phyloP scores from a whole-genome alignment of 2,113 vertebrate species.

The Arvicanthis niloticus region DNA sequence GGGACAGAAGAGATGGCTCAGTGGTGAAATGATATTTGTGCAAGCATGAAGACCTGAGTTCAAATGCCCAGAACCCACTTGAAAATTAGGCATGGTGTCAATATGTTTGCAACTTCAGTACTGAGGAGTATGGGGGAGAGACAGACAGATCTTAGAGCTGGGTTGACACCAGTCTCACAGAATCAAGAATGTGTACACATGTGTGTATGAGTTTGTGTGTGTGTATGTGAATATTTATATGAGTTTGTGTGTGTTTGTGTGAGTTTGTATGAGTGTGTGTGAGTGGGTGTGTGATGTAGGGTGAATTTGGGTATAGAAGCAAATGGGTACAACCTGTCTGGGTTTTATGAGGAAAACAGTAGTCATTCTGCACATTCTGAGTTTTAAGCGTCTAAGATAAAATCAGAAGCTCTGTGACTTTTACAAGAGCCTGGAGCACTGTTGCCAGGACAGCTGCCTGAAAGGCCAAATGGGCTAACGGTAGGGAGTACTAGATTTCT shows the following conservation, averaged over 20 bases:
- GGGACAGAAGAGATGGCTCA: neutral
- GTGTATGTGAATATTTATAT: neutral
- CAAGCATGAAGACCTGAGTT: neutral
- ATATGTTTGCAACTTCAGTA: neutral
- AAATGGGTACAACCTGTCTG: neutral
- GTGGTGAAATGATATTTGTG: neutral
- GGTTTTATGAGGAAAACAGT: neutral
- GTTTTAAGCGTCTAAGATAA: neutral
- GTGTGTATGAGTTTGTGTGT: neutral
- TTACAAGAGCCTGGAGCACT: neutral
- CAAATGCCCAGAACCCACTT: neutral
- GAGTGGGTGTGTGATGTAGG: neutral
- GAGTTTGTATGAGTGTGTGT: neutral
- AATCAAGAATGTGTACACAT: neutral
- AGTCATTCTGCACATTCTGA: neutral
- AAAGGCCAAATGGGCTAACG: neutral
- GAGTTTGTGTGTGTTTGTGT: neutral
- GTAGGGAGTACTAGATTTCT: accelerated
- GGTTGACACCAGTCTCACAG: neutral
- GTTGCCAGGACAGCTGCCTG: neutral
- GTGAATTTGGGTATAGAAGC: neutral
- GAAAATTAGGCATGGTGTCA: neutral
- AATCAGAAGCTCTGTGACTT: neutral
- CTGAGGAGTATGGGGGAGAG: too few species aligned
- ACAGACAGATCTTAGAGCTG: neutral